A percentile compares a stretch with the other conserved stretches of the same genome.
Evolutionary conservation across 2,113 vertebrate species (phyloP).

Genomic region (Amia ocellicauda): DNA sequence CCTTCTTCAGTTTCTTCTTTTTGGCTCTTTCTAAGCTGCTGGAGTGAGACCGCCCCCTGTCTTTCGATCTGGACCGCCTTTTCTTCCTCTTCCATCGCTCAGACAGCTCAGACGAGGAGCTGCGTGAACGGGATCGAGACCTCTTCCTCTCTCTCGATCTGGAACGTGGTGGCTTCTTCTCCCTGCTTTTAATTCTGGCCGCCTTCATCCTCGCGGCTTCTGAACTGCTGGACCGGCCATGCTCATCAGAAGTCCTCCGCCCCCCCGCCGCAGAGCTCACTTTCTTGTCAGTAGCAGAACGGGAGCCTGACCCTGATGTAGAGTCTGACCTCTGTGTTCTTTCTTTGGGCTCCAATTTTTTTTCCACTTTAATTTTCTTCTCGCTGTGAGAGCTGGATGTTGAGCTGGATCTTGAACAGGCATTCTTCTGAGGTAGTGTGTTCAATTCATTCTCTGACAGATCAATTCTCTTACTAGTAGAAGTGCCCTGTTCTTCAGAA

Average conservation of each 20-base stretch:
- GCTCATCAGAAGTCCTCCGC: slow-evolving; percentile 58
- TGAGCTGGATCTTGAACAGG: slow-evolving; percentile 57
- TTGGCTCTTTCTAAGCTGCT: slow-evolving; percentile 69
- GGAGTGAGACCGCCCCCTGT: slow-evolving; percentile 56
- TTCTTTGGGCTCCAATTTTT: slow-evolving; percentile 53
- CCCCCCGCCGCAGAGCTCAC: slow-evolving; percentile 40
- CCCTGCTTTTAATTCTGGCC: slow-evolving; percentile 47
- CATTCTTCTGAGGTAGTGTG: slow-evolving; percentile 27
- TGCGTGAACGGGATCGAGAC: slow-evolving; percentile 62
- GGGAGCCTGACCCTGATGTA: slow-evolving; percentile 36
- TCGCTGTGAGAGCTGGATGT: slow-evolving; percentile 51
- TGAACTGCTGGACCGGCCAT: slow-evolving; percentile 53
- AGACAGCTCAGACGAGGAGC: slow-evolving; percentile 55
- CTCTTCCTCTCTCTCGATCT: slow-evolving; percentile 59
- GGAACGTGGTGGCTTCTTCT: slow-evolving; percentile 52
- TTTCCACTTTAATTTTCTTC: slow-evolving; percentile 56
- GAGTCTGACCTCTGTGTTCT: slow-evolving; percentile 56
- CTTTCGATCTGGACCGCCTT: slow-evolving; percentile 45
- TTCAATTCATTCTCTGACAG: slow-evolving; percentile 29
- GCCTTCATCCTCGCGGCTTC: slow-evolving; percentile 62
- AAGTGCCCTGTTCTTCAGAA: slow-evolving; percentile 38
- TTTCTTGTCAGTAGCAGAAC: slow-evolving; percentile 28
- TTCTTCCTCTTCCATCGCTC: slow-evolving; percentile 59
- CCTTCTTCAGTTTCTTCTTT: slow-evolving; percentile 53
- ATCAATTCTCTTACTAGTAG: slow-evolving; percentile 39